phyloP scores from a whole-genome alignment of 2,113 vertebrate genomes.

The Australoheros scitulus region DNA sequence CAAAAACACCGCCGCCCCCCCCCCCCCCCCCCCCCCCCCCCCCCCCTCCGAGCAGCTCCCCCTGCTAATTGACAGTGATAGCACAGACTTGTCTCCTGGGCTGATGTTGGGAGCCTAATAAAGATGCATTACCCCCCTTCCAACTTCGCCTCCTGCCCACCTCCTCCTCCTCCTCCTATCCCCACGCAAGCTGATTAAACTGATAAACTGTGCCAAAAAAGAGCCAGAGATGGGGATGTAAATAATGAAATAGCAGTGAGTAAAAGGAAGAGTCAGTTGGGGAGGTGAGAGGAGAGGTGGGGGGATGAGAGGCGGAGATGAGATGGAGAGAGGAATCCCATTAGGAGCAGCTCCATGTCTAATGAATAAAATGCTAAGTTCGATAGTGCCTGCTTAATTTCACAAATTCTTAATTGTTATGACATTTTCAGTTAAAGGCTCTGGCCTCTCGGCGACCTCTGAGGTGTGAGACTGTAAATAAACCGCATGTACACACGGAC shows the following conservation, averaged over 20 bases:
- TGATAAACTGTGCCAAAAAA: slow-evolving; percentile 62
- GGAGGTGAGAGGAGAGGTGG: slow-evolving; percentile 17
- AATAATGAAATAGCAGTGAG: slow-evolving; percentile 57
- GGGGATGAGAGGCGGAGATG: not conserved
- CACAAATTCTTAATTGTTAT: slow-evolving; percentile 59
- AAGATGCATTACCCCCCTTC: slow-evolving; percentile 66
- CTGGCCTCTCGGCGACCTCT: slow-evolving; percentile 44
- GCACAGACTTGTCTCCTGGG: slow-evolving; percentile 61
- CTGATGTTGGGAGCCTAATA: slow-evolving; percentile 67
- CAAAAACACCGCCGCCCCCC: too few relatives aligned
- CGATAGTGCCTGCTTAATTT: slow-evolving; percentile 48
- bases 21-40: too few relatives aligned
- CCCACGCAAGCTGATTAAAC: slow-evolving; percentile 63
- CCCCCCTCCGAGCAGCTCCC: slow-evolving; percentile 13
- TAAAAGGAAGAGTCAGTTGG: slow-evolving; percentile 21
- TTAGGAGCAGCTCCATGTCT: slow-evolving; percentile 43
- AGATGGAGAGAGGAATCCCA: slow-evolving; percentile 42
- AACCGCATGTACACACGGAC: not conserved
- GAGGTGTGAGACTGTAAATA: slow-evolving; percentile 31
- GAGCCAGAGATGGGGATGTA: slow-evolving; percentile 38
- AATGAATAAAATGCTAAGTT: slow-evolving; percentile 60
- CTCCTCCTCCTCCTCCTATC: not conserved
- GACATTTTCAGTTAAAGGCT: slow-evolving; percentile 62
- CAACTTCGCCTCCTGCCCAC: not conserved
- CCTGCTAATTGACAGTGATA: slow-evolving; percentile 74